Conservation (phyloP, 2,113 vertebrate genomes). For the Epinephelus cyanopodus region DNA sequence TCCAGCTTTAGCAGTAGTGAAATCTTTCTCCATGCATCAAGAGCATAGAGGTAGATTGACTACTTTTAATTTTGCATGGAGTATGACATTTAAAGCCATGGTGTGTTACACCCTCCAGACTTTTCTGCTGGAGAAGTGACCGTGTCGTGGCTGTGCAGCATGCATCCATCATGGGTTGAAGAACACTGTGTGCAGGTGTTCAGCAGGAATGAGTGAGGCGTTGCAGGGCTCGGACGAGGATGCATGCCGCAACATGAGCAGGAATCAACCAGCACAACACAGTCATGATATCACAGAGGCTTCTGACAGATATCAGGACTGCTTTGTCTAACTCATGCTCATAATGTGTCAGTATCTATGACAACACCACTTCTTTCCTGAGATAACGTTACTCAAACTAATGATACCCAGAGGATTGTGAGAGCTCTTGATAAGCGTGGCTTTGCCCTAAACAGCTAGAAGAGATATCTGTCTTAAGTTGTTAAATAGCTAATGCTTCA, state of each 20-base stretch:
- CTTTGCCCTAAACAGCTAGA: not conserved
- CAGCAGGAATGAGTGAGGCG: not conserved
- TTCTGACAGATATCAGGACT: not conserved
- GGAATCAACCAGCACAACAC: not conserved
- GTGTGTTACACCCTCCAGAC: not conserved
- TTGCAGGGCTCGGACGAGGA: not conserved
- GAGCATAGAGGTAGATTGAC: not conserved
- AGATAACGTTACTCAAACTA: slow-evolving; percentile 7
- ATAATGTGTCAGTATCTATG: not conserved
- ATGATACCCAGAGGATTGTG: not conserved
- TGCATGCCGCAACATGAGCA: not conserved
- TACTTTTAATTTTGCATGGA: not conserved
- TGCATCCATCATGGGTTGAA: not conserved
- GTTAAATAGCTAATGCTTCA: no score
- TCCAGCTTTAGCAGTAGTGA: not conserved
- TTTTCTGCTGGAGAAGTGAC: no score
- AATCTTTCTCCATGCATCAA: not conserved
- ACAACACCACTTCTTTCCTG: slow-evolving; percentile 25
- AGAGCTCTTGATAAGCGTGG: not conserved
- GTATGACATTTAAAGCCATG: not conserved
- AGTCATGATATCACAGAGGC: not conserved
- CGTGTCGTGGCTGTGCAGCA: not conserved
- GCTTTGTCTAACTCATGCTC: not conserved
- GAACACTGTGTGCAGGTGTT: not conserved
- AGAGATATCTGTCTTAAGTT: not conserved